These are phyloP conservation scores for Melikaiella ostensackeni DNA, from an alignment of 2,888 invertebrate genomes.

Conservation along the genomic window DNA sequence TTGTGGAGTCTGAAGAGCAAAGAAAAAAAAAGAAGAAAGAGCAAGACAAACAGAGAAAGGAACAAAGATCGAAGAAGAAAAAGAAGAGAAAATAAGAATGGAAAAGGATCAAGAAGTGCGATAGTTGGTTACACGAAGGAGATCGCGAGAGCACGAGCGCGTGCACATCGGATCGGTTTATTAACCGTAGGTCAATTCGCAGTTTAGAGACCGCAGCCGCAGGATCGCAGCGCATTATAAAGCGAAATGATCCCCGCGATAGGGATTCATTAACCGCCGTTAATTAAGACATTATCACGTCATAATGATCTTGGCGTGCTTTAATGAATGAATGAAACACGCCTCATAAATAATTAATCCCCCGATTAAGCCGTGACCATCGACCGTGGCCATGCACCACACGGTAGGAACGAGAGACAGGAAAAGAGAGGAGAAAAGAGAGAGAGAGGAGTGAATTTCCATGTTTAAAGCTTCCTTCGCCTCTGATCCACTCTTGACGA, in stretches of 20 bases:
- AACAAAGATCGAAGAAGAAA: conserved; percentile 37
- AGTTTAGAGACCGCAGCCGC: conserved; percentile 68
- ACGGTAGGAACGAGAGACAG: conserved; percentile 48
- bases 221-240: conserved; percentile 65
- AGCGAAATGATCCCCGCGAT: conserved; percentile 70
- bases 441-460: conserved; percentile 54
- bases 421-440: conserved; percentile 47
- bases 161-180: conserved; percentile 68
- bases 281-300: conserved; percentile 78
- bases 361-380: conserved; percentile 71
- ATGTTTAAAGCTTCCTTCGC: conserved; percentile 43
- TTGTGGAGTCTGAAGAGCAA: not conserved
- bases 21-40: not conserved
- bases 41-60: conserved; percentile 11
- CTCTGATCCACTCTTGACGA: conserved; percentile 18
- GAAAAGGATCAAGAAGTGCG: conserved; percentile 46
- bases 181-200: conserved; percentile 73
- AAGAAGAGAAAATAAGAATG: conserved; percentile 40
- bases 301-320: conserved; percentile 75
- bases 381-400: conserved; percentile 64
- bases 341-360: conserved; percentile 77
- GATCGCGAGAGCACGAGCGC: conserved; percentile 58
- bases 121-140: conserved; percentile 47
- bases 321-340: conserved; percentile 77
- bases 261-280: conserved; percentile 76